phyloP scores from a whole-genome alignment of 2,797 vertebrate species.

The Acomys russatus region DNA sequence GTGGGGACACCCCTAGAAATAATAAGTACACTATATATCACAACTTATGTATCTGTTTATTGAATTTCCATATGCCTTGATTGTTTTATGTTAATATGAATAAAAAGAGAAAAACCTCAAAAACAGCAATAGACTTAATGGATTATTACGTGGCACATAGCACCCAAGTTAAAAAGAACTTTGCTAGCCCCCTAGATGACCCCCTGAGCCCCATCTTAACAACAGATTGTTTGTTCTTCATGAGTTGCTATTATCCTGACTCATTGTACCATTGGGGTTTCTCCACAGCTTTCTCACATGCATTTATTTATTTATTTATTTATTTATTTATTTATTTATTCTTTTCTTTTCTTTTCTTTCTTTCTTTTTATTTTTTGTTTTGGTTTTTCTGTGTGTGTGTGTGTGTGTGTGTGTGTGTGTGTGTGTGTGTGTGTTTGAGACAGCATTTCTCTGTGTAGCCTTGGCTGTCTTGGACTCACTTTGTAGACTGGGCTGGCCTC shows the following conservation, averaged over 20 bases:
- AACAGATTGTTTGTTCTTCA: background rate
- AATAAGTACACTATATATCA: background rate
- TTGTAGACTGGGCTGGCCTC: no score
- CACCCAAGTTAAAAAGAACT: background rate
- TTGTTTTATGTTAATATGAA: background rate
- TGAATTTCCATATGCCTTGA: background rate
- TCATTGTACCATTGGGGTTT: background rate
- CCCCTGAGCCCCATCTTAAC: background rate
- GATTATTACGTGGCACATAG: background rate
- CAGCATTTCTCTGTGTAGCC: no score
- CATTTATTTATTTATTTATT: no score
- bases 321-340: no score
- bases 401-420: no score
- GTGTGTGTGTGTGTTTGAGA: no score
- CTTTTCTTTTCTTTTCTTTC: no score
- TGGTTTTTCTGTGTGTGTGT: no score
- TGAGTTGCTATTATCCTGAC: background rate
- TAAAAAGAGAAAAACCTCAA: background rate
- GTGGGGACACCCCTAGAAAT: background rate
- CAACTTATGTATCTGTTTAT: background rate
- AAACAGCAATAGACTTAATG: background rate
- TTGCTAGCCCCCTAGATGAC: background rate
- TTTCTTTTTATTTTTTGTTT: no score
- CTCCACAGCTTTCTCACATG: background rate
- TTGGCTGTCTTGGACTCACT: no score